These are phyloP conservation scores for Loripinus fragilis DNA, from an alignment of 2,888 invertebrate genomes.

Conservation along the genomic window DNA sequence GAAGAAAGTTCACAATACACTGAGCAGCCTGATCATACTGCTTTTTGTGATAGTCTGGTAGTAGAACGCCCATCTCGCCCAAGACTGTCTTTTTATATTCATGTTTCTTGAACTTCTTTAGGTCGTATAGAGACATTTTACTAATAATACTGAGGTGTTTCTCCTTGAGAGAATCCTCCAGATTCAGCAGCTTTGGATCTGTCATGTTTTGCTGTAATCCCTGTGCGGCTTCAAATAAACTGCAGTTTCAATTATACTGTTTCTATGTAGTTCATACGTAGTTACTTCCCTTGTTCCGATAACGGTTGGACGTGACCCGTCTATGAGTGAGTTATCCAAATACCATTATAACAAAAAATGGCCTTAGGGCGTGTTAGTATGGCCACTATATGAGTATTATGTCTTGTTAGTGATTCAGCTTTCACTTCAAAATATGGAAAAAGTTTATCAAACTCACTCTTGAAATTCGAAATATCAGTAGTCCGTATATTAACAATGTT, in stretches of 20 bases:
- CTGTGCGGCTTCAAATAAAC: not conserved
- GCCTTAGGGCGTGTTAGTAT: not conserved
- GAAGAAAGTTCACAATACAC: not conserved
- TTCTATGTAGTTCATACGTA: not conserved
- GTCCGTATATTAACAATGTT: not conserved
- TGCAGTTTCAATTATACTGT: too few relatives aligned
- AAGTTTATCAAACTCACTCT: not conserved
- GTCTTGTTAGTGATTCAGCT: not conserved
- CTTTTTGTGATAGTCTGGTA: not conserved
- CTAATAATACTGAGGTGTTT: not conserved
- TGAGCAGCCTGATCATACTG: not conserved
- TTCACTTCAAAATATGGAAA: not conserved
- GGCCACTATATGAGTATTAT: not conserved
- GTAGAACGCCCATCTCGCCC: not conserved
- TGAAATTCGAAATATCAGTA: not conserved
- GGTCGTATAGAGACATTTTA: not conserved
- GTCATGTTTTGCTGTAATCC: not conserved
- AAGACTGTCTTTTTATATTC: not conserved
- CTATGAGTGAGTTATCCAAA: not conserved
- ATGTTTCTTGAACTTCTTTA: not conserved
- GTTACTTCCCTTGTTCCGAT: not conserved
- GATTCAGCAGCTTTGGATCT: not conserved
- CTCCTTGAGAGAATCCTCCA: not conserved
- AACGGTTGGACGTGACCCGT: not conserved
- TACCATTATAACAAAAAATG: not conserved